Base-by-base conservation (phyloP, 2,113 vertebrate species). In the Catagonus wagneri region DNA sequence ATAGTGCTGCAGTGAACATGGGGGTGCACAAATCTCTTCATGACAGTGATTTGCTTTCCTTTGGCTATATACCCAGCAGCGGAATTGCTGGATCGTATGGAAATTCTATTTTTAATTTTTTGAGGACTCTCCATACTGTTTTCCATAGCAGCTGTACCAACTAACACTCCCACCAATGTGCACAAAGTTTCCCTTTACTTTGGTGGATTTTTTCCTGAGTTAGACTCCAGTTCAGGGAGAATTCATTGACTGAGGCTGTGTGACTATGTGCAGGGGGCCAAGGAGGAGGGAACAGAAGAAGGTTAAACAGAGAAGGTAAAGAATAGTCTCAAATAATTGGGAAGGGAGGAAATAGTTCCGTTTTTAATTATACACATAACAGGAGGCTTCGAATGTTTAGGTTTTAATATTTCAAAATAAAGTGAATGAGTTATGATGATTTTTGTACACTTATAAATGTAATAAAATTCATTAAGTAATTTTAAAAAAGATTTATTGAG, bases 331-430 rank as follows among this genome's bases (percentile, higher is more conserved):
- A 78, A 78, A 85, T 58, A 84, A 71, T 22, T 58, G 12, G n/a
- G 34, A 7, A 27, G 25, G 4, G 7, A 36, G 34, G 8, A 20
- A 34, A 52, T 50, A 27, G 4, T 58, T 81, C 68, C 44, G 7
- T 50, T 93, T 81, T 68, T 52, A 65, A 72, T 74, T 83, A 36
- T 22, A 81, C 3, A 32, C 16, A 15, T 11, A 85, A 39, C 29
- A 39, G 6, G 1, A 78, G 56, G 34, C 17, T 92, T 80, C 7
- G 1, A 56, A 61, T 22, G 13, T 75, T 84, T 56, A 66, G 19
- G n/a, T 72, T 84, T 83, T 89, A 78, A 44, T 89, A 86, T 85
- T 74, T 89, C 85, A 83, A 90, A 76, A 60, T 76, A 86, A 87
- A 92, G 68, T 54, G 6, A 63, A 50, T 39, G 14, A 85, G n/a